Evolutionary conservation across 2,113 vertebrate genomes (phyloP), one percentile per base, ranked within the genome.

Genomic region (Alethe castanea): DNA sequence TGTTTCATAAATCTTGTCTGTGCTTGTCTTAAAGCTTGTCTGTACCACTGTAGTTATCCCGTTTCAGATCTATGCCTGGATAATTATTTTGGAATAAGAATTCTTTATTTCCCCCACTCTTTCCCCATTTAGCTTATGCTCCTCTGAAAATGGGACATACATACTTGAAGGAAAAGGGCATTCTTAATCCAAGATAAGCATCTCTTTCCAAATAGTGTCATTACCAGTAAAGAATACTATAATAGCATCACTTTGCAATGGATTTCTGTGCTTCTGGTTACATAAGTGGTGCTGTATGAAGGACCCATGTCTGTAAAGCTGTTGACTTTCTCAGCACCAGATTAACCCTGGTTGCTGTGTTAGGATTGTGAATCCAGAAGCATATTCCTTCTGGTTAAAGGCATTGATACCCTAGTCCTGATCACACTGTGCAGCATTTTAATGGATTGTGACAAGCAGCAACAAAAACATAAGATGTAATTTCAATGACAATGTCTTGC

Each of bases 61-160:
- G 0, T 73, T 94, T 88, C 85, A 83, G 77, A 82, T 88, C 71
- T 86, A 11, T n/a, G 76, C 36, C 67, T 90, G 87, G 38, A 57
- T 92, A 88, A 90, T 82, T 71, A 56, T 81, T 95, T 44, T 66
- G 61, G 64, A 88, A 67, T 70, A 83, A 67, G 67, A 95, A 70
- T 81, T n/a, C 20, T 38, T 77, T 45, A 8, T 82, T 80, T 62
- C 33, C 40, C n/a, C 11, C 19, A 7, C 35, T 88, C 45, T 65
- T 76, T 54, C 54, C 26, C 29, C 28, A 7, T 72, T 50, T 60
- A 81, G 35, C 12, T 70, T 66, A 25, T 48, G 79, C 31, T 53
- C 18, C 15, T 88, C 70, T 93, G 79, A 56, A 91, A 88, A 47
- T 26, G 66, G 35, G 29, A 28, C 24, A 23, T 35, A 48, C 16